These are phyloP conservation scores for Nycticryphes semicollaris DNA, from an alignment of 2,113 vertebrate genomes.

Conservation along the genomic window DNA sequence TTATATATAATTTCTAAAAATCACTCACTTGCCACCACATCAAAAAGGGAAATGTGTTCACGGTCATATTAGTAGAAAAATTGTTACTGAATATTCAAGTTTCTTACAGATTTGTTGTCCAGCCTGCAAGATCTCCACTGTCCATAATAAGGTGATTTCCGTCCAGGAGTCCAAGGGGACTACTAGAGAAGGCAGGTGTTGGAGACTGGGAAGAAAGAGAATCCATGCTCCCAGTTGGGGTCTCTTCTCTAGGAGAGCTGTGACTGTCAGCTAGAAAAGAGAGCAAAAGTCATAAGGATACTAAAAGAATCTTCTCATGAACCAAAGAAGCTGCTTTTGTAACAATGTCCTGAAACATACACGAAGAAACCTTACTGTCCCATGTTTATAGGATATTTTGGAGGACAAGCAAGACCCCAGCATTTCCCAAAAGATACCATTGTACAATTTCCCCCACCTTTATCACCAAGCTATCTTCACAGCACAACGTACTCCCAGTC, in stretches of 20 bases:
- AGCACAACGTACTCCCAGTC: background rate
- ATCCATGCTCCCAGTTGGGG: constrained; percentile 87
- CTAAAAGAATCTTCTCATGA: background rate
- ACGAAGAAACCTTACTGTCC: background rate
- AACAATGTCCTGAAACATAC: background rate
- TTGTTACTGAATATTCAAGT: background rate
- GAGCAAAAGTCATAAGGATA: background rate
- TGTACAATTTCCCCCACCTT: background rate
- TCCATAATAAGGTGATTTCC: constrained; percentile 74
- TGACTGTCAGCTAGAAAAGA: constrained; percentile 72
- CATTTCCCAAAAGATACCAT: background rate
- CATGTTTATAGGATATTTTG: background rate
- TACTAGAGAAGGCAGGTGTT: constrained; percentile 66
- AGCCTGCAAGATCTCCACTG: constrained; percentile 65
- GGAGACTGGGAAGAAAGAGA: constrained; percentile 93
- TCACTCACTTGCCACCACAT: background rate
- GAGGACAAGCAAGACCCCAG: background rate
- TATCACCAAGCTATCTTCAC: background rate
- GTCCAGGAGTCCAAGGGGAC: constrained; percentile 69
- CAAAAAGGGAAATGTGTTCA: background rate
- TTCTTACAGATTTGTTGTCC: constrained; percentile 71
- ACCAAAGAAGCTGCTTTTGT: background rate
- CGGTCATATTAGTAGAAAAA: background rate
- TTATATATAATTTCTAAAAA: background rate
- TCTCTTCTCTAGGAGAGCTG: constrained; percentile 78